Evolutionary conservation across 2,888 invertebrate species (phyloP), one percentile per base, ranked within the genome.

Genomic region (Schizotus pectinicornis): DNA sequence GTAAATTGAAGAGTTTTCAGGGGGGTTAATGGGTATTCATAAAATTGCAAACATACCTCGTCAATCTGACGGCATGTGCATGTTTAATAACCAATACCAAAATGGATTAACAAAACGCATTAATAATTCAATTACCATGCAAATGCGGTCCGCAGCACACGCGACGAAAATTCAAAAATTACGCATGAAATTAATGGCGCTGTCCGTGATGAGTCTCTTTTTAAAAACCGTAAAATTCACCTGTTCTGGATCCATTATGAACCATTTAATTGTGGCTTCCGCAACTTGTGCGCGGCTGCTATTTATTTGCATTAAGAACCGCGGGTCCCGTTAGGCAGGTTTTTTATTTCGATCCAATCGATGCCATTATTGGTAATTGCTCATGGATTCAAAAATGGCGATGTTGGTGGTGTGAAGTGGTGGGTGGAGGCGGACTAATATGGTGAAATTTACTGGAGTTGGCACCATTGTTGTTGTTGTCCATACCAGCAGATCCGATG

Each of bases 71-170:
- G 51, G 52, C 57, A 51, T 30, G 36, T 51, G 57, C 57, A 57
- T 57, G 50, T 11, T 46, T 56, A 57, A 57, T 52, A 32, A 39
- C 32, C 11, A 14, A 31, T 38, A 45, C 57, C 31, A 57, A 57
- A 57, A 52, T 32, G 57, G 57, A 51, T 57, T 57, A 57, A 52
- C 45, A 47, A 55, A 59, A 34, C 38, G 38, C 46, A 59, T 59
- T 57, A 61, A 54, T 57, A 54, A 61, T 61, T 57, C 61, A 61
- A 61, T 61, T 61, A 59, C 47, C 36, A 62, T 62, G 62, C 62
- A 62, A 62, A 62, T 62, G 62, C 47, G 55, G 59, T 32, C 43
- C 51, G 38, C 12, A 34, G 13, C 50, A 55, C 59, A 56, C 56
- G 62, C 56, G 57, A 59, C 57, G 45, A 59, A 59, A 62, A 59